Conservation (phyloP, 2,888 invertebrate genomes). For the Polylopha cassiicola region DNA sequence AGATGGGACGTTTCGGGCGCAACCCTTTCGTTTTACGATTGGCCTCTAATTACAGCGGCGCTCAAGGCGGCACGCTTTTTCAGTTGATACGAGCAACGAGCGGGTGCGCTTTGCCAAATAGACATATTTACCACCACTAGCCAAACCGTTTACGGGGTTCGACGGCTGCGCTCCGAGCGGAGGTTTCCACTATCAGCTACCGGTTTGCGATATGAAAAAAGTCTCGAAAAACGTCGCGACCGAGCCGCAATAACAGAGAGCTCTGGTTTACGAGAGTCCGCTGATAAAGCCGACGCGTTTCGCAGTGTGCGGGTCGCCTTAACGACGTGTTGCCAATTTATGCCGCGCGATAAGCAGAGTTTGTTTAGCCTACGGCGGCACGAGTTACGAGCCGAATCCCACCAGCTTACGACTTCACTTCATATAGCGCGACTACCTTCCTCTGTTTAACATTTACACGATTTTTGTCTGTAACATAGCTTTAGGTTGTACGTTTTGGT, state of each 20-base stretch:
- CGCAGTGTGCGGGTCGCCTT: constrained; percentile 66
- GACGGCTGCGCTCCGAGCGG: constrained; percentile 45
- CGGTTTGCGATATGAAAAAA: constrained; percentile 68
- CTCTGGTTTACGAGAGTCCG: constrained; percentile 69
- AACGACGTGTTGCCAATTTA: constrained; percentile 77
- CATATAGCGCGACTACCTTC: constrained; percentile 26
- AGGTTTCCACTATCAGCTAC: constrained; percentile 43
- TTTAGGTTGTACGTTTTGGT: too few relatives aligned
- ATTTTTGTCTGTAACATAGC: too few relatives aligned
- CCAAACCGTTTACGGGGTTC: constrained; percentile 61
- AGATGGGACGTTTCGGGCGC: constrained; percentile 69
- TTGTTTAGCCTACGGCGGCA: constrained; percentile 65
- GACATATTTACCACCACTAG: constrained; percentile 63
- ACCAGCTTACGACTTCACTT: constrained; percentile 36
- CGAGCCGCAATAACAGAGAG: constrained; percentile 64
- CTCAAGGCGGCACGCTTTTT: constrained; percentile 71
- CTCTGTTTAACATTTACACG: neutral
- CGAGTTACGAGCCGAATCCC: constrained; percentile 54
- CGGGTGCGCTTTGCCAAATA: constrained; percentile 63
- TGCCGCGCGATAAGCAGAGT: constrained; percentile 72
- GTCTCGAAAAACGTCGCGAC: constrained; percentile 59
- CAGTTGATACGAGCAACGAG: constrained; percentile 52
- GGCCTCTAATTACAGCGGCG: constrained; percentile 73
- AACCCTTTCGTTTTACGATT: constrained; percentile 77
- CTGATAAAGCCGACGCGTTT: constrained; percentile 63